These are phyloP conservation scores for Spisula solida DNA, from an alignment of 2,888 invertebrate genomes.

Conservation along the genomic window DNA sequence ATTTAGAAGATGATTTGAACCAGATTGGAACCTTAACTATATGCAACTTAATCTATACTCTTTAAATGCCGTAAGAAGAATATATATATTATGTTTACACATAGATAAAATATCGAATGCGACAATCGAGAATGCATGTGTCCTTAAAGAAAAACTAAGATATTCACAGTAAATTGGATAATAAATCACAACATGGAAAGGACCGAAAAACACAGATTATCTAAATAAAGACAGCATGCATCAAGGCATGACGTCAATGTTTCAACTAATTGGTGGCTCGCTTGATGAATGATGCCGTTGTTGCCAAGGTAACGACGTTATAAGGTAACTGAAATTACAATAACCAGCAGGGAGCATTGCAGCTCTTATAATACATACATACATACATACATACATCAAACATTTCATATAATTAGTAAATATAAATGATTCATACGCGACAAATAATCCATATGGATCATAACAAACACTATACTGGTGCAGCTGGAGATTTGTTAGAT, in stretches of 20 bases:
- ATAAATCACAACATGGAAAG: neutral
- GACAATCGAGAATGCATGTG: neutral
- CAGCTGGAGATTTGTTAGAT: no score
- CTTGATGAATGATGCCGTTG: conserved; percentile 1
- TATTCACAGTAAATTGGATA: neutral
- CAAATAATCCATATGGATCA: no score
- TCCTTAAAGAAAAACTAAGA: neutral
- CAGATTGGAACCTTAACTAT: no score
- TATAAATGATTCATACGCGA: no score
- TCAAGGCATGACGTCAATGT: neutral
- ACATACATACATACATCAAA: neutral
- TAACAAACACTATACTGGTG: no score
- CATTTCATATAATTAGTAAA: no score
- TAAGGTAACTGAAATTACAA: neutral
- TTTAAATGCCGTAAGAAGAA: no score
- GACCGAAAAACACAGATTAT: neutral
- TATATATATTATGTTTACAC: no score
- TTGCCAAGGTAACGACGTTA: neutral
- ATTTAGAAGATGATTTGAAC: no score
- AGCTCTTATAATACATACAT: neutral
- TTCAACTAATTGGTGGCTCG: neutral
- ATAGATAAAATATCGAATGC: no score
- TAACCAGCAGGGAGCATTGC: neutral
- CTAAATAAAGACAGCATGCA: conserved; percentile 1
- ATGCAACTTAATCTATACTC: no score